Evolutionary conservation across 2,888 invertebrate genomes (phyloP), one percentile per base, ranked within the genome.

Genomic region (Griposia aprilina): DNA sequence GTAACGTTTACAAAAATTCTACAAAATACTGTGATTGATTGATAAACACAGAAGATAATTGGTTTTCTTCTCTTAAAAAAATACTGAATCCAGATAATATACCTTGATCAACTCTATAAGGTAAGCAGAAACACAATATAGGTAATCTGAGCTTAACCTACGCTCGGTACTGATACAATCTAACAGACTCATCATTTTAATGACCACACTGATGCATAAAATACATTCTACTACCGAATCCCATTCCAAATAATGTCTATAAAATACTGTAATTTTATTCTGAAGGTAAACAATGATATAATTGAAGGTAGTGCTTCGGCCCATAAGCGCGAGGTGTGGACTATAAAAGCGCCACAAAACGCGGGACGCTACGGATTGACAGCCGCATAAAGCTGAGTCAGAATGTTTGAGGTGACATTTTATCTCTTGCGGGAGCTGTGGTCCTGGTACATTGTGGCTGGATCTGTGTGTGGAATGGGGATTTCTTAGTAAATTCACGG

Each of bases 261-360:
- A 71, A 75, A 84, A 76, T 81, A 60, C 45, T 52, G 60, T 81
- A 60, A 83, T 86, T 74, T 74, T 66, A 73, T 85, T 73, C 67
- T 57, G 20, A 41, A 69, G 59, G 81, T 81, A 85, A 81, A 89
- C 85, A 86, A 88, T 86, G 83, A 88, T 74, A 82, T 84, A 88
- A 89, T 89, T 89, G 85, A 77, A 75, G 86, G 74, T 82, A 82
- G 86, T 81, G 88, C 88, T 74, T 78, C 76, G 41, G n/a, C 55
- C 73, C 85, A 89, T 89, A 87, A 88, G 81, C 68, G 73, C 65
- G 78, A 83, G 87, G 83, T 87, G 88, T 78, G 76, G 80, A 83
- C 81, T 62, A 77, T 85, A 88, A 83, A 87, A 83, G 50, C 36
- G 69, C 77, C 85, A 76, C 87, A 76, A 75, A 81, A 76, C 57